Evolutionary conservation across 64 coral and sea anemone genomes (phyloP), one percentile per base, ranked within the genome.

Genomic region (Anthopleura sola): DNA sequence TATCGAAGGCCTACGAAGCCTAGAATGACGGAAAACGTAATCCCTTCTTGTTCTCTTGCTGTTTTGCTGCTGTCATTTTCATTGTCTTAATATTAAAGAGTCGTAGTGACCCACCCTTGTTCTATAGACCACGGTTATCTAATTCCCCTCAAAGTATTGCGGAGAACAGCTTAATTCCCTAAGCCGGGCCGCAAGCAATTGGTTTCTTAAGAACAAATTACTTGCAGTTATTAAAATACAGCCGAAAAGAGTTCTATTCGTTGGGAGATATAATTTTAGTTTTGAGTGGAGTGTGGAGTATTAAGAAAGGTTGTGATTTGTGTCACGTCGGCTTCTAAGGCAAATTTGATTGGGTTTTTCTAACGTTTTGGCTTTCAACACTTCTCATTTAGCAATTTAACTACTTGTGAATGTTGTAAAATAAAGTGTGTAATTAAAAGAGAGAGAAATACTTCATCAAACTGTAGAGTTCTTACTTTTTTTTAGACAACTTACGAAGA

Each of bases 1-100:
- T n/a, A n/a, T 71, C n/a, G 29, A 19, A 3, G 28, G 13, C 11
- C 38, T 79, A 48, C 18, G 76, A 48, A 79, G 36, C 44, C 19
- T 48, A 79, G 39, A 79, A 79, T 47, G 76, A 79, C 76, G 76
- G 76, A 79, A 79, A 23, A 79, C 37, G 18, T 79, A 79, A 79
- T 79, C 76, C 37, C 24, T 79, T 48, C 18, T 19, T 38, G 36
- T 38, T 79, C 18, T 16, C 23, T 79, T 26, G 18, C 19, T 40
- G 32, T 36, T 77, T 77, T 33, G 14, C 16, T 37, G 76, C 36
- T 48, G 76, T 79, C 76, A 46, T 3, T 33, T 15, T 44, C 29
- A 79, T 79, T 79, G 76, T 79, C 31, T 21, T 79, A 6, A 18
- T 48, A 78, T 79, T 79, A 79, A 79, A 79, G 76, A 3, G 14